Evolutionary conservation across 1,140 invertebrate genomes (phyloP).

Genomic region (Atta colombica): DNA sequence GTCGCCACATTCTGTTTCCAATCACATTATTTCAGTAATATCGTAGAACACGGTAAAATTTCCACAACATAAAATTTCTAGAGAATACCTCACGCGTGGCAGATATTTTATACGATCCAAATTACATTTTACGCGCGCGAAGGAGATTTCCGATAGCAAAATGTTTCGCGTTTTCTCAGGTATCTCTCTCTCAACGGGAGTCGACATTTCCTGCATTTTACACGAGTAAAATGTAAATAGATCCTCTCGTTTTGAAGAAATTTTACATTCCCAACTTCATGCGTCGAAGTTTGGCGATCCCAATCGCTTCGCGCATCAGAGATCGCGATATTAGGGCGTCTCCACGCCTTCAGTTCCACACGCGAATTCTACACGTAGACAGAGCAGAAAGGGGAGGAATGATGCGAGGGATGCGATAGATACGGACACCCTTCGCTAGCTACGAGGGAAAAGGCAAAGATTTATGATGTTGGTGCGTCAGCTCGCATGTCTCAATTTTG

Average conservation of each 20-base stretch:
- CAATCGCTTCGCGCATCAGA: neutral
- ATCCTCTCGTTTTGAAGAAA: conserved; percentile 11
- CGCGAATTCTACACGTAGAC: conserved; percentile 29
- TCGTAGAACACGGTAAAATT: conserved; percentile 16
- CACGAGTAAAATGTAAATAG: conserved; percentile 33
- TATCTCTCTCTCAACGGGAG: neutral
- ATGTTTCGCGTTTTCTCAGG: neutral
- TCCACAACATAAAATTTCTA: conserved; percentile 12
- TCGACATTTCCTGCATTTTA: conserved; percentile 9
- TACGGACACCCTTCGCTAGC: conserved; percentile 58
- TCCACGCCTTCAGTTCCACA: neutral
- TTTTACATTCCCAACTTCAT: conserved; percentile 2
- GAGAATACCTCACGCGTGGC: neutral
- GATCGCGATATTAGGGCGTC: conserved; percentile 9
- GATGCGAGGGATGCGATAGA: conserved; percentile 65
- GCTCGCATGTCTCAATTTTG: conserved; percentile 77
- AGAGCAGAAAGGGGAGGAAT: conserved; percentile 19
- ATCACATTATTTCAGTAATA: neutral
- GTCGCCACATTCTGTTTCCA: neutral
- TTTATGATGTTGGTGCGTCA: conserved; percentile 77
- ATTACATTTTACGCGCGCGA: conserved; percentile 10
- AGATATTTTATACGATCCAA: conserved; percentile 32
- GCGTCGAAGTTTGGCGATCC: conserved; percentile 43
- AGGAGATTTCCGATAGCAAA: conserved; percentile 26
- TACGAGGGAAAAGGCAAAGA: conserved; percentile 69